Conservation (phyloP, 2,888 invertebrate genomes). For the Oscheius onirici region DNA sequence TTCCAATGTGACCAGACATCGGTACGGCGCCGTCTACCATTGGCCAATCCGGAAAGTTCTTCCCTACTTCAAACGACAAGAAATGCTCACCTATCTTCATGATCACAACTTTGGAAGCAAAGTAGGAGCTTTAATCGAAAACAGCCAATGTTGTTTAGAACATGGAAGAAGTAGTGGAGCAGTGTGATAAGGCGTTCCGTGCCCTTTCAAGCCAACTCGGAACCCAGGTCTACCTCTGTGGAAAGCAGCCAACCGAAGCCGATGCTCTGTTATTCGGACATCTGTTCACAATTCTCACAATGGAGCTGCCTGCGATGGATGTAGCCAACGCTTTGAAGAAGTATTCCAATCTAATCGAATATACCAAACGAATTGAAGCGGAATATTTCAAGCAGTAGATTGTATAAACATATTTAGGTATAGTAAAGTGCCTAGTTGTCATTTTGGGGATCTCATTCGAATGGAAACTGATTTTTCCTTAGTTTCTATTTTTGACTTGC, state of each 20-base stretch:
- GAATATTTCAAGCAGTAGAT: slow-evolving; percentile 54
- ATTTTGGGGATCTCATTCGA: too few species aligned
- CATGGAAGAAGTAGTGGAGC: slow-evolving; percentile 74
- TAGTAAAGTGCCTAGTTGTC: neutral
- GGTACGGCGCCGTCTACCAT: slow-evolving; percentile 89
- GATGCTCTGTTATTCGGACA: slow-evolving; percentile 97
- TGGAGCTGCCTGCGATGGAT: slow-evolving; percentile 83
- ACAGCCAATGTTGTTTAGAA: slow-evolving; percentile 37
- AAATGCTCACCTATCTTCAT: slow-evolving; percentile 36
- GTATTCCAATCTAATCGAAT: slow-evolving; percentile 82
- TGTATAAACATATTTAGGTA: neutral
- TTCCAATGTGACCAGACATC: slow-evolving; percentile 80
- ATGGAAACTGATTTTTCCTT: too few species aligned
- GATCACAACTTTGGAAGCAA: slow-evolving; percentile 52
- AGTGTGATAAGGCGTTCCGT: slow-evolving; percentile 86
- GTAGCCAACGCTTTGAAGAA: slow-evolving; percentile 84
- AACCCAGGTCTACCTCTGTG: slow-evolving; percentile 81
- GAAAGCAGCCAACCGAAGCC: slow-evolving; percentile 81
- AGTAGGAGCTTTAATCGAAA: slow-evolving; percentile 2
- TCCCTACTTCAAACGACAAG: slow-evolving; percentile 42
- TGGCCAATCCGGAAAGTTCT: slow-evolving; percentile 83
- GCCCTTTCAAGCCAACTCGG: slow-evolving; percentile 86
- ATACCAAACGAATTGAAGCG: slow-evolving; percentile 84
- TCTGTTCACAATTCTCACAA: slow-evolving; percentile 89
- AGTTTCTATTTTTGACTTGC: too few species aligned